phyloP scores from a whole-genome alignment of 23 tunicate genomes.

The Clavelina lepadiformis region DNA sequence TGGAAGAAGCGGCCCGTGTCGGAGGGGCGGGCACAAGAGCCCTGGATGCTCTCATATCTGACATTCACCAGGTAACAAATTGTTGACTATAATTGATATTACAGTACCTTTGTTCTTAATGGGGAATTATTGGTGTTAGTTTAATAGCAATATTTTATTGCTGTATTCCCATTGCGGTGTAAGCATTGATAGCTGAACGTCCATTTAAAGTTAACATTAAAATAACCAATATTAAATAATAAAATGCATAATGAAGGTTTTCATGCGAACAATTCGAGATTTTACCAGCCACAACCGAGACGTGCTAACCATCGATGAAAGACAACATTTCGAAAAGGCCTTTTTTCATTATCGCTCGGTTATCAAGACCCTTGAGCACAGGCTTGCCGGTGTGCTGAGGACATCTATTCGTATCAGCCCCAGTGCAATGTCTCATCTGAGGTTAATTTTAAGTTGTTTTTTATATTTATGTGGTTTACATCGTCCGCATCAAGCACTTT shows the following conservation, averaged over 20 bases:
- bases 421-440: constrained; percentile 80
- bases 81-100: too few relatives aligned
- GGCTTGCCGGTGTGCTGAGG: constrained; percentile 79
- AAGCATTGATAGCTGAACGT: too few relatives aligned
- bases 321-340: constrained; percentile 71
- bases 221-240: too few relatives aligned
- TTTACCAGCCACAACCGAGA: constrained; percentile 83
- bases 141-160: too few relatives aligned
- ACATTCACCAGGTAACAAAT: constrained; percentile 93
- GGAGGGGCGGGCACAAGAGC: constrained; percentile 92
- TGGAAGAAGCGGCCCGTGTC: constrained; percentile 75
- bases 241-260: constrained; percentile 68
- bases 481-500: too few relatives aligned
- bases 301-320: constrained; percentile 74
- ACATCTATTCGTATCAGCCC: constrained; percentile 69
- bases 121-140: too few relatives aligned
- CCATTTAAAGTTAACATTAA: too few relatives aligned
- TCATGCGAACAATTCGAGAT: constrained; percentile 65
- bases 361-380: constrained; percentile 79
- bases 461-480: too few relatives aligned
- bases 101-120: too few relatives aligned
- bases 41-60: constrained; percentile 70
- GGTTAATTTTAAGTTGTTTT: too few relatives aligned
- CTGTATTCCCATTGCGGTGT: too few relatives aligned
- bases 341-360: constrained; percentile 80